Percentiles rank a stretch among this genome's conserved stretches.
Conservation (phyloP, 2,113 vertebrate species). For the Chloropsis cyanopogon region DNA sequence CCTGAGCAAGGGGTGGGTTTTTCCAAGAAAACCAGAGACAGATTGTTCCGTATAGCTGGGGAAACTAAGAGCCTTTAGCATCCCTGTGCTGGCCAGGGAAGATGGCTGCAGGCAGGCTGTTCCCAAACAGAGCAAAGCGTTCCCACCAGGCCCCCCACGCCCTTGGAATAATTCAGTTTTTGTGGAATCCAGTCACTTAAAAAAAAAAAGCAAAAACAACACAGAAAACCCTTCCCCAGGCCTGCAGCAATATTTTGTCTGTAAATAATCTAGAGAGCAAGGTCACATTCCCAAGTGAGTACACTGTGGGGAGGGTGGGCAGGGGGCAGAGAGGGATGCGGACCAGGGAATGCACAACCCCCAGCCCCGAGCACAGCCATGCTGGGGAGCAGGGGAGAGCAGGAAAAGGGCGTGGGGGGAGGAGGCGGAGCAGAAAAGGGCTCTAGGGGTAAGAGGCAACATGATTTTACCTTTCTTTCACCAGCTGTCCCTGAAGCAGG, state of each 20-base stretch:
- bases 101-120: neutral
- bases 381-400: neutral
- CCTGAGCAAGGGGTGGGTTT: neutral
- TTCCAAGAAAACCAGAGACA: neutral
- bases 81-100: neutral
- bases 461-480: neutral
- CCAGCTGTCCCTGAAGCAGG: neutral
- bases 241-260: slow-evolving; percentile 60
- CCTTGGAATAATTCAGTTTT: neutral
- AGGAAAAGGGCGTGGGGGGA: neutral
- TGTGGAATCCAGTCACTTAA: neutral
- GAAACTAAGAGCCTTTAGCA: neutral
- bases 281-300: slow-evolving; percentile 57
- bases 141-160: neutral
- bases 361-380: accelerated
- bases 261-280: slow-evolving; percentile 56
- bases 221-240: neutral
- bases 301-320: neutral
- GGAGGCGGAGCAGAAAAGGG: neutral
- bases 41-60: neutral
- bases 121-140: neutral
- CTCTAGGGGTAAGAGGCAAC: neutral
- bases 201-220: neutral
- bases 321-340: neutral
- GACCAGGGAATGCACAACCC: neutral